Percentiles rank a stretch among this genome's conserved stretches.
These are phyloP conservation scores for Cyprinodon tularosa DNA, from an alignment of 2,113 vertebrate species.

Conservation along the genomic window DNA sequence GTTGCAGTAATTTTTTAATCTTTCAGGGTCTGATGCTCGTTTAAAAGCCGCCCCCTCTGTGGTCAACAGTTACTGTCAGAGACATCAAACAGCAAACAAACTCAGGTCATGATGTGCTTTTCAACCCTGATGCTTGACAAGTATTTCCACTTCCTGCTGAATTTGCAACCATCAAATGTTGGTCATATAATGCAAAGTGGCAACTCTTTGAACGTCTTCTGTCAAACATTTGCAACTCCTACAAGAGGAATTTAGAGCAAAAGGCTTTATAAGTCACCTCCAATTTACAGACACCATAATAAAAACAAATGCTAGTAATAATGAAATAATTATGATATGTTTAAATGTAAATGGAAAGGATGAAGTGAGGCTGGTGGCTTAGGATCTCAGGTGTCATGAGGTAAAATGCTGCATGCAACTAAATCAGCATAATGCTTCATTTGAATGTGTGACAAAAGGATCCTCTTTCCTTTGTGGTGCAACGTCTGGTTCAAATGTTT, in stretches of 20 bases:
- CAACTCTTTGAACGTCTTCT: not conserved
- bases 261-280: not conserved
- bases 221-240: not conserved
- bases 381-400: too few relatives aligned
- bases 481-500: too few relatives aligned
- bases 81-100: not conserved
- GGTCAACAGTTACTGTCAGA: not conserved
- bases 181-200: not conserved
- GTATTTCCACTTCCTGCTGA: not conserved
- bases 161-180: not conserved
- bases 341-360: not conserved
- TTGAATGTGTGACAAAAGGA: too few relatives aligned
- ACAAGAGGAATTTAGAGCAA: not conserved
- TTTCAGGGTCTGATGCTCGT: not conserved
- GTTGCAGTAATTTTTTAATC: not conserved
- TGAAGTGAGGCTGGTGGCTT: not conserved
- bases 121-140: conserved; percentile 5
- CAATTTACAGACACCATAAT: too few relatives aligned
- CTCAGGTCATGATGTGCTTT: not conserved
- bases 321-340: too few relatives aligned
- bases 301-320: too few relatives aligned
- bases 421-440: too few relatives aligned
- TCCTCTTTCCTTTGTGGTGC: too few relatives aligned
- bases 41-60: not conserved
- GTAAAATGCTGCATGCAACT: not conserved